Evolutionary conservation across 2,113 vertebrate genomes (phyloP), one percentile per base, ranked within the genome.

Genomic region (Pristiophorus japonicus): DNA sequence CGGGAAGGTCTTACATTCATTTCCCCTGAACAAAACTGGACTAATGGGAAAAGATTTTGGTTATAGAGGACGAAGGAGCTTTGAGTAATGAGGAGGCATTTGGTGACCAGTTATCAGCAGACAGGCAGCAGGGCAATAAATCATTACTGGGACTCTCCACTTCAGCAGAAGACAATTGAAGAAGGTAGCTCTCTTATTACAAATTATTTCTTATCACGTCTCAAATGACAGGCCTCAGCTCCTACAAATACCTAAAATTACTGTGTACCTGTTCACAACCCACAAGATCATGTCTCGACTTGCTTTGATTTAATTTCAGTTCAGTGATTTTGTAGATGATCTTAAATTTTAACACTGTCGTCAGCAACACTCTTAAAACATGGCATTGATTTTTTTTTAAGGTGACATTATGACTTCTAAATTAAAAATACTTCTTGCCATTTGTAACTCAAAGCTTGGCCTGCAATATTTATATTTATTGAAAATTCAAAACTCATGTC

Each of bases 51-150:
- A 97, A 96, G 97, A 97, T 97, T 97, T 97, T 96, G 90, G 97
- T 96, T 96, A 96, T 97, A 97, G 97, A 97, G 98, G 98, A 97
- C 97, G 97, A 97, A 97, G 97, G 97, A 97, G 97, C 97, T 96
- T 96, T 98, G 98, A 98, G 98, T 98, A 98, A 98, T 97, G 97
- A 98, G 98, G 96, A 97, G 96, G 97, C 97, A 97, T 98, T 98
- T 97, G 97, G 97, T 97, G 97, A 97, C 97, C 97, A 96, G 97
- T 98, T 98, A 98, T 97, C 97, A 97, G 97, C 97, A 96, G 96
- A 97, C 97, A 97, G 96, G 96, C 97, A 97, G 97, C 97, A 96
- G 98, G 97, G 97, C 97, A 97, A 98, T 98, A 98, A 98, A 98
- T 98, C 97, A 98, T 97, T 97, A 95, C 75, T 1, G 97, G 96